phyloP scores from a whole-genome alignment of 2,797 vertebrate species.

The Muscicapa comitata region DNA sequence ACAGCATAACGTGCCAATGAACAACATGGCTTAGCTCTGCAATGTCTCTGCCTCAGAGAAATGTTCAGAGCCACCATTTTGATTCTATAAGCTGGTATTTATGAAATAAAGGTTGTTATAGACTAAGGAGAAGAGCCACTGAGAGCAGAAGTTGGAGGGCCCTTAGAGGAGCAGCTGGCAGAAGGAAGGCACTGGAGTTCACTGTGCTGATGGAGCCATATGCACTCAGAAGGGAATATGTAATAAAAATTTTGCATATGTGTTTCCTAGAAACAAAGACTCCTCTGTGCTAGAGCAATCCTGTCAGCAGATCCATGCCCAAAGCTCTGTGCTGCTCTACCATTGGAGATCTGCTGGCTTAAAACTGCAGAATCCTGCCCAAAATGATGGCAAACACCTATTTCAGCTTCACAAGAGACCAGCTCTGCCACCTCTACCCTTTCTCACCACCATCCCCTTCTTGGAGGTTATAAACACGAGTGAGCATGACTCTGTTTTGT shows the following conservation, averaged over 20 bases:
- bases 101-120: neutral
- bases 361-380: neutral
- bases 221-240: neutral
- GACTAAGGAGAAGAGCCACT: neutral
- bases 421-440: accelerated
- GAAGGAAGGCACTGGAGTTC: neutral
- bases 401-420: neutral
- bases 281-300: neutral
- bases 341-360: neutral
- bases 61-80: neutral
- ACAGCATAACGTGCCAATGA: neutral
- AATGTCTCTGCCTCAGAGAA: neutral
- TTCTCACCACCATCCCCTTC: neutral
- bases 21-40: neutral
- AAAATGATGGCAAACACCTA: neutral
- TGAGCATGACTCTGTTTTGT: neutral
- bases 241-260: neutral
- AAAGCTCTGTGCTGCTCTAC: neutral
- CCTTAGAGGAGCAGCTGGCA: neutral
- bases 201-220: neutral
- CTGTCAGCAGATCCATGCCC: neutral
- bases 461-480: accelerated
- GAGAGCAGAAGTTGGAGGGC: neutral
- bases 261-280: neutral
- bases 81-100: neutral